These are phyloP conservation scores for Melanotaenia maccullochi DNA, from an alignment of 2,797 vertebrate genomes.

Conservation along the genomic window DNA sequence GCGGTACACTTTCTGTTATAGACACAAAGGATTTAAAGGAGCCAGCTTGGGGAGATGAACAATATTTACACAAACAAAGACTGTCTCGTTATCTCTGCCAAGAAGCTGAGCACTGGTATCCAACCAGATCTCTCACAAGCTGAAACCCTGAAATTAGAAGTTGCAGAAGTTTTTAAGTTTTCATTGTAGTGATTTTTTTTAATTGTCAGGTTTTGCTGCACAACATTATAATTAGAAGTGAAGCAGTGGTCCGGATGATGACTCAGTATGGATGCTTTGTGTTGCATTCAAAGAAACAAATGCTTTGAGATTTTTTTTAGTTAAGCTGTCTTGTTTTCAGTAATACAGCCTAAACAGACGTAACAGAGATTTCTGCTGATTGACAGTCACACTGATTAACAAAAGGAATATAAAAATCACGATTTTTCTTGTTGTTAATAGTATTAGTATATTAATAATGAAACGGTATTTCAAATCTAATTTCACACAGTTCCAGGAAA, in stretches of 20 bases:
- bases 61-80: slow-evolving; percentile 57
- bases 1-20: slow-evolving; percentile 16
- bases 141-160: slow-evolving; percentile 15
- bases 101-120: slow-evolving; percentile 22
- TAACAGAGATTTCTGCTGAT: too few species aligned
- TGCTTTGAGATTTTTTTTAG: too few species aligned
- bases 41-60: slow-evolving; percentile 48
- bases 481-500: background rate
- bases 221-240: background rate
- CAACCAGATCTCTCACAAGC: slow-evolving; percentile 32
- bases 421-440: background rate
- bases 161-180: slow-evolving; percentile 17
- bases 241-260: background rate
- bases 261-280: background rate
- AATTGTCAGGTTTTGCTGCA: background rate
- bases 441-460: background rate
- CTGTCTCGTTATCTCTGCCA: slow-evolving; percentile 45
- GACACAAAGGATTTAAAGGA: slow-evolving; percentile 22
- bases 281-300: too few species aligned
- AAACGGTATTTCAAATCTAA: background rate
- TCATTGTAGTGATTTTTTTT: background rate
- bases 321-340: too few species aligned
- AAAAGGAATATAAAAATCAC: background rate
- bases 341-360: too few species aligned
- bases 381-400: too few species aligned